A percentile compares a stretch with the other conserved stretches of the same genome.
Conservation (phyloP, 2,888 invertebrate genomes). For the Sinodicranocentrus sp. region DNA sequence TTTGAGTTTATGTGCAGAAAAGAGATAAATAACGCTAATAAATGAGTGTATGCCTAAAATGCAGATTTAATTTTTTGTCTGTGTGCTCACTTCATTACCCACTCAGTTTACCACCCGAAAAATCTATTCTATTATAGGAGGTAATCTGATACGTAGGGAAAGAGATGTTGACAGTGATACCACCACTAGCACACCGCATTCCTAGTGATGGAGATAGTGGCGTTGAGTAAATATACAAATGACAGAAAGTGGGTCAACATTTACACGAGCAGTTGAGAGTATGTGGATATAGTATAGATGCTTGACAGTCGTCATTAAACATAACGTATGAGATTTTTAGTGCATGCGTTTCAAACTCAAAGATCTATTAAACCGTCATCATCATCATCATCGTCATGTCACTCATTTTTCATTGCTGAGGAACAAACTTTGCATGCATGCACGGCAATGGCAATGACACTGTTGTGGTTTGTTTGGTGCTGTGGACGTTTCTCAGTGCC, state of each 20-base stretch:
- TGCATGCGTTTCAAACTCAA: constrained; percentile 38
- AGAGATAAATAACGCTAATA: constrained; percentile 9
- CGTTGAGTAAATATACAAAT: constrained; percentile 60
- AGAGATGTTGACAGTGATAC: constrained; percentile 21
- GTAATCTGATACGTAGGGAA: constrained; percentile 50
- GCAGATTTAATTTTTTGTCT: constrained; percentile 39
- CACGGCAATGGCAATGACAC: constrained; percentile 43
- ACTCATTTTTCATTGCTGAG: constrained; percentile 7
- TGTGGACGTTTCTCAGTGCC: constrained; percentile 1
- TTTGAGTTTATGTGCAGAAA: too few relatives aligned
- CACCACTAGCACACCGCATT: background rate
- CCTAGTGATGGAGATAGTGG: constrained; percentile 20
- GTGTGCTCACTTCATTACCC: constrained; percentile 8
- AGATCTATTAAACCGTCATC: constrained; percentile 32
- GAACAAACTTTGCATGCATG: background rate
- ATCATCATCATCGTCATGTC: constrained; percentile 2
- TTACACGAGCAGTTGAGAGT: constrained; percentile 61
- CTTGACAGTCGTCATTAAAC: constrained; percentile 57
- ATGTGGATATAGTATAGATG: constrained; percentile 26
- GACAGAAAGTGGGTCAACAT: constrained; percentile 66
- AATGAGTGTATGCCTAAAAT: constrained; percentile 9
- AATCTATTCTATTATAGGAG: too few relatives aligned
- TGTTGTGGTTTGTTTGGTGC: constrained; percentile 8
- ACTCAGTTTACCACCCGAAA: background rate
- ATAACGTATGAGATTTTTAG: constrained; percentile 52